Percentiles rank a stretch among this genome's conserved stretches.
Conservation (phyloP, 1,140 invertebrate species). For the Drosophila punjabiensis region DNA sequence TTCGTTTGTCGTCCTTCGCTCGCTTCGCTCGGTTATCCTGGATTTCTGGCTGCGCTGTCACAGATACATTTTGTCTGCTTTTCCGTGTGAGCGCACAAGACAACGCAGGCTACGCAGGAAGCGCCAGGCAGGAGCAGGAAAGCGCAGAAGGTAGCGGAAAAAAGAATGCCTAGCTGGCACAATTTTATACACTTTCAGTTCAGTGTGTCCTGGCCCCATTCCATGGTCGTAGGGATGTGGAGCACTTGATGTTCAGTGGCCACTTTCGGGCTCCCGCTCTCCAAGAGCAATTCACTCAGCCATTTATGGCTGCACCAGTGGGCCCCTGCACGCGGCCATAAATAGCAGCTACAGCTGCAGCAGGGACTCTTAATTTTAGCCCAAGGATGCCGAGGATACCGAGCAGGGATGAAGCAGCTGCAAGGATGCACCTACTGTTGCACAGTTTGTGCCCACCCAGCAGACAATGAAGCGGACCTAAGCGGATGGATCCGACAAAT, state of each 20-base stretch:
- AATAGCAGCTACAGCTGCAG: slow-evolving; percentile 36
- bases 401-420: background rate
- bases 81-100: slow-evolving; percentile 73
- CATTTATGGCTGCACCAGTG: slow-evolving; percentile 67
- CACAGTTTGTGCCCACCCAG: slow-evolving; percentile 70
- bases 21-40: slow-evolving; percentile 72
- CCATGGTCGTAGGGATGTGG: slow-evolving; percentile 35
- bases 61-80: slow-evolving; percentile 80
- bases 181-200: slow-evolving; percentile 59
- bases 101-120: slow-evolving; percentile 15
- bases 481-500: too few relatives aligned
- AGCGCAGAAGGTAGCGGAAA: slow-evolving; percentile 3
- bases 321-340: slow-evolving; percentile 45
- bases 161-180: slow-evolving; percentile 67
- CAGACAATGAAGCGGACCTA: too few relatives aligned
- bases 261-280: slow-evolving; percentile 39
- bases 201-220: slow-evolving; percentile 5
- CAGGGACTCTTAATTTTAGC: slow-evolving; percentile 22
- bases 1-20: slow-evolving; percentile 78
- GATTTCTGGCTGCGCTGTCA: slow-evolving; percentile 65
- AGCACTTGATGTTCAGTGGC: slow-evolving; percentile 65
- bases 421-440: slow-evolving; percentile 51
- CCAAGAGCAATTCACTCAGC: slow-evolving; percentile 58
- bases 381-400: slow-evolving; percentile 13
- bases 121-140: background rate